These are phyloP conservation scores for Acheta domesticus DNA, from an alignment of 2,888 invertebrate species.

Conservation along the genomic window DNA sequence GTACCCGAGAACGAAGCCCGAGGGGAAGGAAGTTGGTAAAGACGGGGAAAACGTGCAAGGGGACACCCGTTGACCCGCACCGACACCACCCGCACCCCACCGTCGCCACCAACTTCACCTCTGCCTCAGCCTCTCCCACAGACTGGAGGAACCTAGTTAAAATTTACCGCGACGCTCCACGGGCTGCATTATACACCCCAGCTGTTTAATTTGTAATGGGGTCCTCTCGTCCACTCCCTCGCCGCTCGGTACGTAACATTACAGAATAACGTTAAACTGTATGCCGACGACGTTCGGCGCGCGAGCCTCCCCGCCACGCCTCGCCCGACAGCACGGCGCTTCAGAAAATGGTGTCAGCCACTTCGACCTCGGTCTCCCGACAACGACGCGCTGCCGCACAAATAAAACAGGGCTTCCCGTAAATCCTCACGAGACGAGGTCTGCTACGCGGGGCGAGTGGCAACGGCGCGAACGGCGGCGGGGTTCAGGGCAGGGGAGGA, in stretches of 20 bases:
- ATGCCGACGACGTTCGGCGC: neutral
- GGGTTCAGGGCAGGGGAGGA: neutral
- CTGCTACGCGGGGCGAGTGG: neutral
- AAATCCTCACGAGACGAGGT: slow-evolving; percentile 2
- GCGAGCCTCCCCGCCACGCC: neutral
- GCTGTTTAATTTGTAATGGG: slow-evolving; percentile 25
- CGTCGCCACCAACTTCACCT: neutral
- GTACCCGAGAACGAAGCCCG: neutral
- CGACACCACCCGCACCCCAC: too few species aligned
- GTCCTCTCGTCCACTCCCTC: neutral
- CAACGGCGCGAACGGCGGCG: neutral
- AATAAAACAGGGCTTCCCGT: slow-evolving; percentile 1
- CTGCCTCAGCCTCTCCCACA: neutral
- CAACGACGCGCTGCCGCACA: neutral
- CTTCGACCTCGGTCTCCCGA: neutral
- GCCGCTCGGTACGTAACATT: neutral
- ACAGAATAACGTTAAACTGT: slow-evolving; percentile 10
- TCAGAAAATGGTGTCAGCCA: slow-evolving; percentile 1
- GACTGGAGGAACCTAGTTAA: neutral
- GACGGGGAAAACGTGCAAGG: neutral
- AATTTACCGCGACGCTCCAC: slow-evolving; percentile 18
- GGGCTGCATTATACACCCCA: slow-evolving; percentile 25
- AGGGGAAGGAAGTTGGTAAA: neutral
- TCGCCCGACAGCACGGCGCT: neutral
- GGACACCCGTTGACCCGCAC: too few species aligned